Conservation (phyloP, 2,797 vertebrate species). For the Spea hammondii region DNA sequence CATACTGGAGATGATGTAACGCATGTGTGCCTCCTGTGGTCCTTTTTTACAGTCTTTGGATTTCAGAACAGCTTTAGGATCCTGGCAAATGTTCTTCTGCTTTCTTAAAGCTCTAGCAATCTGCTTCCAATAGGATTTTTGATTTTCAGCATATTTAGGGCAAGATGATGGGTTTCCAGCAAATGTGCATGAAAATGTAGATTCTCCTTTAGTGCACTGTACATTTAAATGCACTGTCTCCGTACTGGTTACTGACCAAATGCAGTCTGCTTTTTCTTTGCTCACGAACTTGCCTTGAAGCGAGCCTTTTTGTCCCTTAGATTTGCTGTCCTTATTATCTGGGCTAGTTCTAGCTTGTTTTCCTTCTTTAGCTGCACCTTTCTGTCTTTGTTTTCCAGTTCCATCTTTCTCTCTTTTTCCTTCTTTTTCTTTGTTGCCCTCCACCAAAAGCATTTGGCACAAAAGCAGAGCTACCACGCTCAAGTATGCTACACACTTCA, state of each 20-base stretch:
- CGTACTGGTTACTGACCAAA: slow-evolving; percentile 68
- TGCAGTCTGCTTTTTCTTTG: slow-evolving; percentile 75
- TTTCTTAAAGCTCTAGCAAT: slow-evolving; percentile 73
- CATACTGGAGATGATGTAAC: slow-evolving; percentile 60
- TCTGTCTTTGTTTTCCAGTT: slow-evolving; percentile 1
- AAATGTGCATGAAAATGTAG: slow-evolving; percentile 74
- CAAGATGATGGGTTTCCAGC: slow-evolving; percentile 72
- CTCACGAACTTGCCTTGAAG: slow-evolving; percentile 72
- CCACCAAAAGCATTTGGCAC: slow-evolving; percentile 65
- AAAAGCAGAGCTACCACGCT: slow-evolving; percentile 69
- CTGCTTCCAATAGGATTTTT: slow-evolving; percentile 82
- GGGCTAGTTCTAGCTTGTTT: neutral
- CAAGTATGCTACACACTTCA: slow-evolving; percentile 64
- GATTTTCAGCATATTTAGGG: slow-evolving; percentile 62
- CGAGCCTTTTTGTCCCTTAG: slow-evolving; percentile 52
- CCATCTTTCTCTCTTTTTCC: slow-evolving; percentile 55
- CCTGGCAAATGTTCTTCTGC: slow-evolving; percentile 75
- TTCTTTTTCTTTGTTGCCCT: slow-evolving; percentile 64
- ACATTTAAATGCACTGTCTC: slow-evolving; percentile 62
- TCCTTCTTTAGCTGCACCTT: neutral
- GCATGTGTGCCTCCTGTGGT: slow-evolving; percentile 74
- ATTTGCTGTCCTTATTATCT: slow-evolving; percentile 51
- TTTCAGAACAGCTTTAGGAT: slow-evolving; percentile 66
- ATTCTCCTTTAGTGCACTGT: slow-evolving; percentile 64
- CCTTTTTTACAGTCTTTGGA: slow-evolving; percentile 77